Evolutionary conservation across 2,797 vertebrate genomes (phyloP), one percentile per base, ranked within the genome.

Genomic region (Coregonus suidteri): DNA sequence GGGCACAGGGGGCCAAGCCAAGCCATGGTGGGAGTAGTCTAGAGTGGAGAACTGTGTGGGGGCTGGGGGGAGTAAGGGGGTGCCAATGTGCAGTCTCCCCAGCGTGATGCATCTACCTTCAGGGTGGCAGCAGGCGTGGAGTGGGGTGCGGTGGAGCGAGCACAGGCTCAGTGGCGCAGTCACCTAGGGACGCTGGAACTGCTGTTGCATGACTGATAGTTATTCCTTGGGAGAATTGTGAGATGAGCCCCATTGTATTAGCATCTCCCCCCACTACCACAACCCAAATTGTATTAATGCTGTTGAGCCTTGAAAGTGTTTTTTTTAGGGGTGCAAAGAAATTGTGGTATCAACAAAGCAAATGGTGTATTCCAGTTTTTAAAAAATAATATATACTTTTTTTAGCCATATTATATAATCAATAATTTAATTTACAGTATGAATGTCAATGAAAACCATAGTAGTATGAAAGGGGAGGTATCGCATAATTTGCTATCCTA

Each of bases 161-260:
- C 92, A 89, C 81, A 87, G 91, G 91, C 94, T 92, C 94, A 94
- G 92, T 94, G 94, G 94, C 93, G 94, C 94, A 91, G 92, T 94
- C 94, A 95, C 94, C 94, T 94, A 89, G 94, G 94, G 93, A 95
- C 92, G 93, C 91, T 90, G 92, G 86, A 93, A 92, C 90, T 79
- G 91, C 91, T 93, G 91, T 94, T 93, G 94, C 94, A 94, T 91
- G 93, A 94, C 94, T 94, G 94, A 95, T 95, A 94, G 93, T 94
- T 94, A 94, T 95, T 94, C 93, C 94, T 93, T 94, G 89, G 89
- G 94, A 95, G 93, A 93, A 94, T 93, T 93, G 93, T 90, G 93
- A 94, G 93, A 94, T 93, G 92, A 93, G 92, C 88, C 90, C 91
- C 87, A 91, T 94, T 94, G 93, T 94, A 93, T 94, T 94, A 93